These are phyloP conservation scores for Drosophila kurseongensis DNA, from an alignment of 1,140 invertebrate genomes.

Conservation along the genomic window DNA sequence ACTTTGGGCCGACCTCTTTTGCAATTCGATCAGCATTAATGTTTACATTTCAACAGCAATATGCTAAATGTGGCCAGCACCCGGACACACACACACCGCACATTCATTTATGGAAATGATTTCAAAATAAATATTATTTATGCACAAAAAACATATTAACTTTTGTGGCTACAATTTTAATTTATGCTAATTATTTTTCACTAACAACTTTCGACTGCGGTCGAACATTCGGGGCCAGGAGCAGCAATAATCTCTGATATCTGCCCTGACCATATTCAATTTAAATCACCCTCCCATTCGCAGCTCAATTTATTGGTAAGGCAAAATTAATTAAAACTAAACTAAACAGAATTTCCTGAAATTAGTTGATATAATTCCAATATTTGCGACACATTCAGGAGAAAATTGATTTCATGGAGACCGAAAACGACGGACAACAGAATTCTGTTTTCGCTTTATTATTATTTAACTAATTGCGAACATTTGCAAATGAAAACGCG, in stretches of 20 bases:
- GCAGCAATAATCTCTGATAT: constrained; percentile 53
- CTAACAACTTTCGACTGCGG: constrained; percentile 64
- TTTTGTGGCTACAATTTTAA: constrained; percentile 59
- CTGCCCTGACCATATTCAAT: constrained; percentile 45
- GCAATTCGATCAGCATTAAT: constrained; percentile 61
- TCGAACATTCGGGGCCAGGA: constrained; percentile 7
- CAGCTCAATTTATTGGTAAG: constrained; percentile 37
- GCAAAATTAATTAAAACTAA: constrained; percentile 72
- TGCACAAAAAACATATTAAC: constrained; percentile 56
- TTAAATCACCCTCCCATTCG: constrained; percentile 16
- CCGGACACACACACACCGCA: constrained; percentile 33
- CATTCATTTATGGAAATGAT: constrained; percentile 38
- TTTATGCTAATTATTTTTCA: constrained; percentile 80
- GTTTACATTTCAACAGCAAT: constrained; percentile 59
- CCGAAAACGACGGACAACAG: constrained; percentile 1
- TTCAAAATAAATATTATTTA: constrained; percentile 52
- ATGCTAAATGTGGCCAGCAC: constrained; percentile 47
- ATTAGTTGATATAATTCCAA: constrained; percentile 36
- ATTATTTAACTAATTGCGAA: constrained; percentile 44
- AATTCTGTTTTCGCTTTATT: constrained; percentile 1
- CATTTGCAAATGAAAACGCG: constrained; percentile 40
- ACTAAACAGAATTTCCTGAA: constrained; percentile 50
- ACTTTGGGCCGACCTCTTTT: constrained; percentile 34
- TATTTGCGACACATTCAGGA: constrained; percentile 24
- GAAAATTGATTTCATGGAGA: constrained; percentile 36